phyloP scores from a whole-genome alignment of 2,888 invertebrate genomes.

The Copidosoma aretas region DNA sequence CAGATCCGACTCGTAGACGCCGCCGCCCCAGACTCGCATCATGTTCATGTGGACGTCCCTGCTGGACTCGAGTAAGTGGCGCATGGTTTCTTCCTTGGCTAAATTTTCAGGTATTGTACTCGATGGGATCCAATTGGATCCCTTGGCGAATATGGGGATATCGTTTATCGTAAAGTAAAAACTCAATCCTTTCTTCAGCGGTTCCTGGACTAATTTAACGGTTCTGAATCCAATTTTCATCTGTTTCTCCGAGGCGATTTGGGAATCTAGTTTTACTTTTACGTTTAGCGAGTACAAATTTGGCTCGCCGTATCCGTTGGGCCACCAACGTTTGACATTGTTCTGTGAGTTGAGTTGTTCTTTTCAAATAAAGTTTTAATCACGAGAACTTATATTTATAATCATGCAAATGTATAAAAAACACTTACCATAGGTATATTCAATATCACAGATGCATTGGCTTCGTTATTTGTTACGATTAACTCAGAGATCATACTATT shows the following conservation, averaged over 20 bases:
- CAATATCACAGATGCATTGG: slow-evolving; percentile 19
- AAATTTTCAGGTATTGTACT: slow-evolving; percentile 82
- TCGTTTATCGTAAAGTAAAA: slow-evolving; percentile 91
- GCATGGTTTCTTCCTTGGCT: slow-evolving; percentile 66
- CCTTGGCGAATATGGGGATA: slow-evolving; percentile 90
- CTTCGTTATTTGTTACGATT: slow-evolving; percentile 27
- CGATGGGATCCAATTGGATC: slow-evolving; percentile 92
- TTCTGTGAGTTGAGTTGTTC: slow-evolving; percentile 56
- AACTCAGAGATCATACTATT: slow-evolving; percentile 12
- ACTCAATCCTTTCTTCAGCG: slow-evolving; percentile 71
- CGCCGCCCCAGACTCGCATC: slow-evolving; percentile 99
- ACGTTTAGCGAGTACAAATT: slow-evolving; percentile 75
- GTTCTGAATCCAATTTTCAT: slow-evolving; percentile 84
- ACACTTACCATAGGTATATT: slow-evolving; percentile 32
- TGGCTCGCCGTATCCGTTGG: slow-evolving; percentile 88
- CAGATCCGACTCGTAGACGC: slow-evolving; percentile 87
- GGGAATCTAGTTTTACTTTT: slow-evolving; percentile 60
- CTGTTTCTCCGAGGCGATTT: slow-evolving; percentile 63
- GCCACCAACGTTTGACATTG: slow-evolving; percentile 85
- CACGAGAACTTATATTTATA: too few relatives aligned
- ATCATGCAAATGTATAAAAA: background rate
- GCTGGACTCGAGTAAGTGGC: slow-evolving; percentile 72
- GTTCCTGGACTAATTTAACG: slow-evolving; percentile 80
- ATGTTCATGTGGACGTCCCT: slow-evolving; percentile 87
- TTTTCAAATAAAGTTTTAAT: background rate